These are phyloP conservation scores for Chloroceryle amazona DNA, from an alignment of 2,797 vertebrate genomes.

Conservation along the genomic window DNA sequence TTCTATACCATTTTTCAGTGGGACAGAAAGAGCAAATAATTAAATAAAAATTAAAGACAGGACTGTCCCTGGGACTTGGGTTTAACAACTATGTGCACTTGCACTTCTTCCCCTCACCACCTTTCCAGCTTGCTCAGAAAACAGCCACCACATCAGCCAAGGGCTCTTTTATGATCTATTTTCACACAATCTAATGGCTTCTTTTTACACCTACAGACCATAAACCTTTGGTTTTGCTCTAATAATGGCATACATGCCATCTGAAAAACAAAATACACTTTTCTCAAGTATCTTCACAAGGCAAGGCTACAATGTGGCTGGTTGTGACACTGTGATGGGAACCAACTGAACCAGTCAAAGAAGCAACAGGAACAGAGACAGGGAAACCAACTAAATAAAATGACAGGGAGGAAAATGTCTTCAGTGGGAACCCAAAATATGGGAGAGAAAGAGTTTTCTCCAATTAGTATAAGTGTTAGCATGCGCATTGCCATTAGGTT, in stretches of 20 bases:
- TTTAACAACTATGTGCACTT: not conserved
- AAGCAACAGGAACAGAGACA: not conserved
- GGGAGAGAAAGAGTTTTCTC: not conserved
- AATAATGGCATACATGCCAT: rapidly evolving
- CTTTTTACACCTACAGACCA: not conserved
- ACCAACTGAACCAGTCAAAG: not conserved
- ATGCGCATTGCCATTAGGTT: not conserved
- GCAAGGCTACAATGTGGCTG: rapidly evolving
- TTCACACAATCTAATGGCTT: not conserved
- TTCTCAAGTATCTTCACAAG: not conserved
- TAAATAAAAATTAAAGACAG: not conserved
- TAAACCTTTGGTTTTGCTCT: not conserved
- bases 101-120: rapidly evolving
- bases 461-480: not conserved
- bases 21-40: not conserved
- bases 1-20: not conserved
- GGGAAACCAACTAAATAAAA: not conserved
- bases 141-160: not conserved
- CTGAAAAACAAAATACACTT: not conserved
- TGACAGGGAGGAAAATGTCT: not conserved
- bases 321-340: not conserved
- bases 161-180: not conserved
- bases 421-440: not conserved
- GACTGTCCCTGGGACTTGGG: rapidly evolving
- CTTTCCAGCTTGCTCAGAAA: not conserved